Conservation (phyloP, 2,888 invertebrate species). For the Campoplex capitator region DNA sequence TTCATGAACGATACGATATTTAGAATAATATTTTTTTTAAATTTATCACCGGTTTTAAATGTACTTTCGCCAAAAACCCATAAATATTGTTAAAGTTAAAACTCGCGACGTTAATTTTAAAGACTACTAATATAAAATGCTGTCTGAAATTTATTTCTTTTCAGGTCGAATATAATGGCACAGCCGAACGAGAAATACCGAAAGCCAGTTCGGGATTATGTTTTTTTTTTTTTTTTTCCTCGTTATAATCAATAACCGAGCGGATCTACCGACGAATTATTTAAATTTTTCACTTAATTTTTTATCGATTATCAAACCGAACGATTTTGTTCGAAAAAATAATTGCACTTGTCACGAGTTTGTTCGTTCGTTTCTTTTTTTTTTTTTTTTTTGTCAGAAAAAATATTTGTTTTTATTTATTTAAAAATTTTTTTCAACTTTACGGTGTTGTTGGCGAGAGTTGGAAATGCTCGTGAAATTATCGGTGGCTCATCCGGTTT, state of each 20-base stretch:
- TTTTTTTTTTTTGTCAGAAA: conserved; percentile 27
- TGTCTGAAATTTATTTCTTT: conserved; percentile 34
- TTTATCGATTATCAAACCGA: conserved; percentile 49
- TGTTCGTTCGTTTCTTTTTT: conserved; percentile 19
- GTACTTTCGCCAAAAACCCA: conserved; percentile 34
- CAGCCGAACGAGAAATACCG: conserved; percentile 72
- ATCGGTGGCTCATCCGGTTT: conserved; percentile 70
- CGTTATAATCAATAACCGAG: conserved; percentile 67
- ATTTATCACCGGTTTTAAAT: conserved; percentile 26
- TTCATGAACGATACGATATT: not conserved
- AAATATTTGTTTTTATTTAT: conserved; percentile 1
- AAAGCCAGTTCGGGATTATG: conserved; percentile 70
- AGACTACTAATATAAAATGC: conserved; percentile 43
- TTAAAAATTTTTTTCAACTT: not conserved
- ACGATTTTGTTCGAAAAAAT: conserved; percentile 50
- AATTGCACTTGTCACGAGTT: conserved; percentile 59
- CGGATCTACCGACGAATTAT: conserved; percentile 70
- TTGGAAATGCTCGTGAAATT: conserved; percentile 57
- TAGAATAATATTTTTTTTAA: too few relatives aligned
- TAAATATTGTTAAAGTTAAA: not conserved
- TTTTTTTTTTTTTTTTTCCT: conserved; percentile 21
- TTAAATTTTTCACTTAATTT: conserved; percentile 42
- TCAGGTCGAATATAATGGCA: conserved; percentile 66
- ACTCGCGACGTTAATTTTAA: conserved; percentile 31
- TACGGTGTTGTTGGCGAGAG: conserved; percentile 18